Evolutionary conservation across 2,888 invertebrate species (phyloP), one percentile per base, ranked within the genome.

Genomic region (Quadroppia sp.): DNA sequence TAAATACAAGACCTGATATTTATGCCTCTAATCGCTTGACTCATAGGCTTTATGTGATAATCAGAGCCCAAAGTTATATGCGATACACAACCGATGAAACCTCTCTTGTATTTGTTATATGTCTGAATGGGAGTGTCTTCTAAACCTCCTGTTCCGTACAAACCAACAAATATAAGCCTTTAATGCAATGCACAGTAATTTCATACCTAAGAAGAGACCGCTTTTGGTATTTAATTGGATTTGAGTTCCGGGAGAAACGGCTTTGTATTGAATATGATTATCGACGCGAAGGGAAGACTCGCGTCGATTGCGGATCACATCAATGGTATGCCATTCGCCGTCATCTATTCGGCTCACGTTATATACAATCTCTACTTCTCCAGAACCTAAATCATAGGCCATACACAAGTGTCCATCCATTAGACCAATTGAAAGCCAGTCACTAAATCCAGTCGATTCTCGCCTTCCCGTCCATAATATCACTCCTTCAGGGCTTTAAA

Each of bases 281-380:
- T 96, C 95, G n/a, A 96, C 90, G 79, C 91, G 89, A 72, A 96
- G 83, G 32, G 90, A 89, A 11, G 93, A 93, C 78, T 91, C 89
- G 83, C 91, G 91, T 78, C 90, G 88, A 81, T 72, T 48, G 50
- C 78, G 76, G 53, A 88, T 87, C 53, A 89, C 88, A 80, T 88
- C 86, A 76, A 91, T 86, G 76, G 88, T 85, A 83, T 92, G 91
- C 91, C 91, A 93, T 72, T 91, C 85, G 56, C 94, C 94, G 82
- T 96, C 94, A 83, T 92, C 91, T 50, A 96, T 88, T 81, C 88
- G 88, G 15, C 92, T 90, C 79, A 87, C 87, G 83, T 94, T 94
- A 79, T 92, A 92, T 76, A 89, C 86, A 71, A 95, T 89, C 77
- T 89, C 86, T 71, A 90, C 90, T 81, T 93, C 92, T 0, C 93